Percentiles rank a stretch among this genome's conserved stretches.
These are phyloP conservation scores for Gambelia wislizenii DNA, from an alignment of 2,797 vertebrate genomes.

Conservation along the genomic window DNA sequence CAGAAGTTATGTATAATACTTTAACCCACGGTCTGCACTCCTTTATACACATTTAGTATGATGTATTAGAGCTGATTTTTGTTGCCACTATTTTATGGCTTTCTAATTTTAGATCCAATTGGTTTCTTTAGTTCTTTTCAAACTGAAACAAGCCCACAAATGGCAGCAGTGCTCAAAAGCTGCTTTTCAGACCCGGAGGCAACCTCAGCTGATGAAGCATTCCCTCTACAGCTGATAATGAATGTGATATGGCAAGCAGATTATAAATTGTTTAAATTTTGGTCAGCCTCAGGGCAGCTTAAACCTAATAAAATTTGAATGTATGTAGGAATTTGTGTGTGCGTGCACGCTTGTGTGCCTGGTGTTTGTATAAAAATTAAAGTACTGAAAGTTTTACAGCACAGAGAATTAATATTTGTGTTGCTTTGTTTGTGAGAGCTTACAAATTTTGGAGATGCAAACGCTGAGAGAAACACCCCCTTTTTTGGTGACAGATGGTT, in stretches of 20 bases:
- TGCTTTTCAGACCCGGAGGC: neutral
- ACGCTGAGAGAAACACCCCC: neutral
- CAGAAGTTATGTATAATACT: neutral
- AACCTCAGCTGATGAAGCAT: constrained; percentile 42
- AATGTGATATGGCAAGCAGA: constrained; percentile 41
- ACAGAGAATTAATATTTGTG: constrained; percentile 8
- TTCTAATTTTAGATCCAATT: constrained; percentile 38
- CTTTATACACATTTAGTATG: neutral
- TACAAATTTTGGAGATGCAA: constrained; percentile 1
- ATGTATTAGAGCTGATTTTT: neutral
- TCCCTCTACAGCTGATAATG: constrained; percentile 31
- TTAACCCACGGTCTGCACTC: neutral
- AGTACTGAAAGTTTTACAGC: neutral
- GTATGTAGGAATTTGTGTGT: neutral
- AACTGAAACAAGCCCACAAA: constrained; percentile 36
- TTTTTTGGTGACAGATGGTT: constrained; percentile 9
- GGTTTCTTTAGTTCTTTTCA: constrained; percentile 16
- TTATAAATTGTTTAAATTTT: constrained; percentile 34
- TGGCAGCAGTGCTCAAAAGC: constrained; percentile 19
- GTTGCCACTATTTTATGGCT: constrained; percentile 18
- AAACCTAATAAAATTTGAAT: neutral
- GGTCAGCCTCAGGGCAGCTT: constrained; percentile 6
- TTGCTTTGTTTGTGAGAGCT: neutral
- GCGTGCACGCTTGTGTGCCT: too few species aligned
- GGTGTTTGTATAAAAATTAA: neutral